phyloP scores from a whole-genome alignment of 2,797 vertebrate genomes.

The Botia almorhae region DNA sequence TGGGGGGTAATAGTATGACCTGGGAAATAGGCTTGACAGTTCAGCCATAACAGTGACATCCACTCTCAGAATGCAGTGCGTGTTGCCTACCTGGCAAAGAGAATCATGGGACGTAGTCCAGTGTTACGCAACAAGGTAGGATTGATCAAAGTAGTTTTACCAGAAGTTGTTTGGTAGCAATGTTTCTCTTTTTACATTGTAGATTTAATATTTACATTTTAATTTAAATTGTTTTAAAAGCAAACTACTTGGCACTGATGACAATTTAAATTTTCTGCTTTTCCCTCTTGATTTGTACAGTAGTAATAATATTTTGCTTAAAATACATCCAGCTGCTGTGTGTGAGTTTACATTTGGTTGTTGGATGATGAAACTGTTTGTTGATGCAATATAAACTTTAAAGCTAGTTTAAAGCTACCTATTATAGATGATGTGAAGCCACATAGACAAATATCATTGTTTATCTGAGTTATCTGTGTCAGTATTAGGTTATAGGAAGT shows the following conservation, averaged over 20 bases:
- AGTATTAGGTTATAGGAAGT: constrained; percentile 15
- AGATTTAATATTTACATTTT: not conserved
- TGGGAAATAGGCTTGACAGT: constrained; percentile 33
- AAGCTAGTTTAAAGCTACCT: not conserved
- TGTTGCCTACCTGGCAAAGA: constrained; percentile 63
- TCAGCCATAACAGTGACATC: constrained; percentile 30
- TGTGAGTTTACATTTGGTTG: not conserved
- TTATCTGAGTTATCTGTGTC: constrained; percentile 8
- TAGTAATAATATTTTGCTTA: not conserved
- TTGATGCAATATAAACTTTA: not conserved
- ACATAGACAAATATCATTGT: not conserved
- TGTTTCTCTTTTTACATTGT: not conserved
- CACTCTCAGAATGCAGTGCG: constrained; percentile 71
- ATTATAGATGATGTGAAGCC: not conserved
- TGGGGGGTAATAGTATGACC: constrained; percentile 47
- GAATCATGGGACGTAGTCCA: constrained; percentile 77
- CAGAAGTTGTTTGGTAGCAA: not conserved
- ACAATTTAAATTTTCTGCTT: not conserved
- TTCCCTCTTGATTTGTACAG: not conserved
- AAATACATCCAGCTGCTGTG: not conserved
- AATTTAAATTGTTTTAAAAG: not conserved
- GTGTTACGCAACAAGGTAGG: constrained; percentile 76
- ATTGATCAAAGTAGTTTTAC: constrained; percentile 19
- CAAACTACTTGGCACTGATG: not conserved
- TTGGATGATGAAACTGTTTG: not conserved